Base-by-base conservation (phyloP, 2,888 invertebrate genomes). In the Elysia crispata region DNA sequence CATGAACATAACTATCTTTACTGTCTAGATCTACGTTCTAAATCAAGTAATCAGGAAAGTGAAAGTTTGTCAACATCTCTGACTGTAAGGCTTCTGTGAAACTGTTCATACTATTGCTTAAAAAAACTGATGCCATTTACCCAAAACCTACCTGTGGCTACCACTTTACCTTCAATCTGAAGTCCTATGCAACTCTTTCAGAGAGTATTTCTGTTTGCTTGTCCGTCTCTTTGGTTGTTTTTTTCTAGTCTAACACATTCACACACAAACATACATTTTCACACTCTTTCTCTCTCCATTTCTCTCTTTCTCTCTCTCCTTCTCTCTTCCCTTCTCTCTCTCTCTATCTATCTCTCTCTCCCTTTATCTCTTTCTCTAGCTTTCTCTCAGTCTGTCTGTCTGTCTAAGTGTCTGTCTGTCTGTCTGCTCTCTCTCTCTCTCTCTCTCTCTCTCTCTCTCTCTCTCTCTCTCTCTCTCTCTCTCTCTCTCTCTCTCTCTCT, bases 401-500 rank as follows among this genome's bases (percentile, higher is more conserved):
- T 73, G 25, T 50, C 15, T 73, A 15, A 49, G 49, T 76, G 66
- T 76, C 41, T 76, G 66, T 76, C 8, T 76, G 33, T 54, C 33
- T 70, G 60, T 79, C 62, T 79, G 60, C n/a, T 5, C 72, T 30
- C 72, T 23, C 62, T n/a, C 57, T 23, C 72, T 1, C 50, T 18
- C 72, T 15, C 60, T 31, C 72, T 73, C 28, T 50, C 73, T 25
- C 54, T 50, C 28, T 73, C 54, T 73, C 73, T 73, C 54, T 73
- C 73, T 73, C 54, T 54, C 28, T 60, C 28, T 73, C 54, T 54
- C 5, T 73, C 73, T 54, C 30, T 73, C 57, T 57, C 30, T 73
- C 73, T 54, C 30, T 54, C 20, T 73, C 13, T 73, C 57, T 50
- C 15, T 73, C 30, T 72, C 41, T 76, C 76, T 76, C 41, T 76